phyloP scores from a whole-genome alignment of 2,113 vertebrate genomes.

The Tichodroma muraria region DNA sequence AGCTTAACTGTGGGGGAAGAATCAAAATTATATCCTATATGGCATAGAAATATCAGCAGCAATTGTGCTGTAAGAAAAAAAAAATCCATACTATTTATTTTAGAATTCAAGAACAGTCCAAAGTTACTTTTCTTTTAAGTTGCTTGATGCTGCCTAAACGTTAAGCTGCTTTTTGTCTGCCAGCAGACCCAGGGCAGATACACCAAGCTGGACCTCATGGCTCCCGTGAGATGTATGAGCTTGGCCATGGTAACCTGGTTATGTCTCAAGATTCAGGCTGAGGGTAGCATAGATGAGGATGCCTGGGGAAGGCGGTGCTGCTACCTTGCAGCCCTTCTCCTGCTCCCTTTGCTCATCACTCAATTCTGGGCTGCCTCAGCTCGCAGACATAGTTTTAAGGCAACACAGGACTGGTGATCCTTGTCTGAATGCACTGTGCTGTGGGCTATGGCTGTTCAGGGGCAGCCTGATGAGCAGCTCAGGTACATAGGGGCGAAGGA shows the following conservation, averaged over 20 bases:
- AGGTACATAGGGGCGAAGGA: not conserved
- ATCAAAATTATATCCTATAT: not conserved
- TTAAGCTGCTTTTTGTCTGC: not conserved
- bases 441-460: not conserved
- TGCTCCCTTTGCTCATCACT: not conserved
- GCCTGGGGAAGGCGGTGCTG: not conserved
- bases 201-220: not conserved
- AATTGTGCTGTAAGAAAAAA: not conserved
- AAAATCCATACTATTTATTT: not conserved
- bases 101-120: not conserved
- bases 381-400: not conserved
- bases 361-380: not conserved
- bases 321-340: not conserved
- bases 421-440: not conserved
- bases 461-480: not conserved
- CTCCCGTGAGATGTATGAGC: fast-evolving
- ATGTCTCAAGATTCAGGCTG: not conserved
- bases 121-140: not conserved
- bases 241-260: not conserved
- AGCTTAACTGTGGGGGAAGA: not conserved
- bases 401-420: not conserved
- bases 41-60: not conserved
- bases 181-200: not conserved
- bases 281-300: not conserved
- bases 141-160: not conserved